A percentile compares a stretch with the other conserved stretches of the same genome.
Evolutionary conservation across 2,113 vertebrate genomes (phyloP).

Genomic region (Erythrolamprus reginae): DNA sequence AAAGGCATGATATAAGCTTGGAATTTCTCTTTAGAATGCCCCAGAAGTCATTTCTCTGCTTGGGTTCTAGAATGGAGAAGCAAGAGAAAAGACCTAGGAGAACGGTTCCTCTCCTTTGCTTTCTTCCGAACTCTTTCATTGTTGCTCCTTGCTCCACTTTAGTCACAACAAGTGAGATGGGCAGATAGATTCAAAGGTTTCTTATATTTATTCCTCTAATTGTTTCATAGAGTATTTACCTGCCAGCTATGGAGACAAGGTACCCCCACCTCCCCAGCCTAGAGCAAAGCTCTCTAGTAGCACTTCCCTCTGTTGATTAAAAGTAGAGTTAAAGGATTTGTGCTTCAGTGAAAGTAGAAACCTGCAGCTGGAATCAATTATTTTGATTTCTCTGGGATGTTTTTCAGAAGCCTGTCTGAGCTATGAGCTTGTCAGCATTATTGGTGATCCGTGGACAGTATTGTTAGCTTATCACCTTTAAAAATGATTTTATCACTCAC

Average conservation of each 20-base stretch:
- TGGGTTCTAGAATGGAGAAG: background rate
- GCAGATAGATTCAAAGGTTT: background rate
- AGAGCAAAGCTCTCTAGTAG: background rate
- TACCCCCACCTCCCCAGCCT: background rate
- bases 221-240: background rate
- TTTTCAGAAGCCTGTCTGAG: conserved; percentile 35
- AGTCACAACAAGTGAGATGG: background rate
- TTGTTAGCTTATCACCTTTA: conserved; percentile 43
- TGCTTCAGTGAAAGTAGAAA: conserved; percentile 22
- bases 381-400: conserved; percentile 43
- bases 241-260: conserved; percentile 28
- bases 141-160: background rate
- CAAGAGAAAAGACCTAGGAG: background rate
- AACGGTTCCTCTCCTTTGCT: background rate
- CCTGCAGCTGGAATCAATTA: conserved; percentile 43
- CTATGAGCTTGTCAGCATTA: conserved; percentile 28
- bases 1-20: background rate
- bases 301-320: background rate
- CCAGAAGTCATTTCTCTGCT: background rate
- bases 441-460: conserved; percentile 28
- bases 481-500: conserved; percentile 16
- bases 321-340: conserved; percentile 19
- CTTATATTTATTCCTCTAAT: background rate
- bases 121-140: background rate
- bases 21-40: background rate